Evolutionary conservation across 2,113 vertebrate species (phyloP), one percentile per base, ranked within the genome.

Genomic region (Hypanus sabinus): DNA sequence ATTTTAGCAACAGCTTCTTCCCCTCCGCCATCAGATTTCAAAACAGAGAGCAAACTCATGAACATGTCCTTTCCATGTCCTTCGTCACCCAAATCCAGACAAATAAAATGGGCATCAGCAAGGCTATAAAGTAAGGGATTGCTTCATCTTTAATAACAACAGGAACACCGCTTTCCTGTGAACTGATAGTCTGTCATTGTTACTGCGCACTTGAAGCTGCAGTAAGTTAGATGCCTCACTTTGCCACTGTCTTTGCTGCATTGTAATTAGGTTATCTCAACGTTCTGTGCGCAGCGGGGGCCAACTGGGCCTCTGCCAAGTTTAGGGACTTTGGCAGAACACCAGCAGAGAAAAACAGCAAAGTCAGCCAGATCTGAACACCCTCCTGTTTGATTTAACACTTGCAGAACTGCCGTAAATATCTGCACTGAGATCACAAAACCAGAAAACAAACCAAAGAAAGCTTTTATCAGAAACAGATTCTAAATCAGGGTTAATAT

Each of bases 251-350:
- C 73, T 46, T 73, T 73, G 91, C 91, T 73, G 91, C 70, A 75
- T 55, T 70, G 73, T 7, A 93, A 73, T 73, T 71, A 55, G 91
- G 91, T 73, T 36, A 73, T 71, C 68, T 55, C 20, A 12, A 71
- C 91, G 55, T 70, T 93, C 36, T 75, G 38, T 22, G 33, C 27
- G 38, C 36, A 93, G 46, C 73, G 70, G 70, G 22, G 11, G 91
- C 68, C 68, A 38, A 14, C 57, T 73, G 36, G 36, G n/a, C 27
- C 16, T 27, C 70, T 30, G 68, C 70, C 91, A 93, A 30, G 27
- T 75, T 93, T 24, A 93, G 91, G 91, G 24, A 24, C 36, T 93
- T 93, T 93, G 91, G 91, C 22, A 46, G 71, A 22, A 27, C 22
- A 30, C 91, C 36, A 93, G 68, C 91, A 65, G 16, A 38, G 73